These are phyloP conservation scores for Megaceryle torquata DNA, from an alignment of 2,113 vertebrate genomes.

Conservation along the genomic window DNA sequence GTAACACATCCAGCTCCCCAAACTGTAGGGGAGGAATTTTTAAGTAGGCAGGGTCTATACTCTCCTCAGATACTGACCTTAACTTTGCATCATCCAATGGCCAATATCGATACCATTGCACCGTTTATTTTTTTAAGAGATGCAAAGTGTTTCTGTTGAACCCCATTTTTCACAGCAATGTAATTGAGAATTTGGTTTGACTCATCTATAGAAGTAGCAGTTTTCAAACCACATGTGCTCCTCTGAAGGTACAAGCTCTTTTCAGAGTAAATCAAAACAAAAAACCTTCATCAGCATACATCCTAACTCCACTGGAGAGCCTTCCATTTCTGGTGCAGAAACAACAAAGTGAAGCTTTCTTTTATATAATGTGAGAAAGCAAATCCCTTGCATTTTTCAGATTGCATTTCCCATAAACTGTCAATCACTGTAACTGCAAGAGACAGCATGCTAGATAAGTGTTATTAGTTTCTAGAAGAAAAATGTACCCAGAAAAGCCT, in stretches of 20 bases:
- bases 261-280: background rate
- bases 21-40: background rate
- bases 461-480: background rate
- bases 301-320: background rate
- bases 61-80: background rate
- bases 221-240: background rate
- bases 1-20: background rate
- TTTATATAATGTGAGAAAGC: background rate
- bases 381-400: background rate
- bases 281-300: background rate
- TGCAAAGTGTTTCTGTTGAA: background rate
- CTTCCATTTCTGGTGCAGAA: background rate
- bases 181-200: background rate
- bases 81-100: background rate
- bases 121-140: background rate
- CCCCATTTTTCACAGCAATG: background rate
- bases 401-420: background rate
- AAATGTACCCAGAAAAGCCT: background rate
- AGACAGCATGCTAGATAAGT: background rate
- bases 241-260: background rate
- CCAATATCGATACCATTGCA: background rate
- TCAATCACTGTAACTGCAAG: background rate
- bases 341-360: background rate
- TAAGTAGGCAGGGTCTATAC: background rate
- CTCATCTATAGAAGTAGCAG: background rate